phyloP scores from a whole-genome alignment of 2,797 vertebrate genomes.

The Pygocentrus nattereri region DNA sequence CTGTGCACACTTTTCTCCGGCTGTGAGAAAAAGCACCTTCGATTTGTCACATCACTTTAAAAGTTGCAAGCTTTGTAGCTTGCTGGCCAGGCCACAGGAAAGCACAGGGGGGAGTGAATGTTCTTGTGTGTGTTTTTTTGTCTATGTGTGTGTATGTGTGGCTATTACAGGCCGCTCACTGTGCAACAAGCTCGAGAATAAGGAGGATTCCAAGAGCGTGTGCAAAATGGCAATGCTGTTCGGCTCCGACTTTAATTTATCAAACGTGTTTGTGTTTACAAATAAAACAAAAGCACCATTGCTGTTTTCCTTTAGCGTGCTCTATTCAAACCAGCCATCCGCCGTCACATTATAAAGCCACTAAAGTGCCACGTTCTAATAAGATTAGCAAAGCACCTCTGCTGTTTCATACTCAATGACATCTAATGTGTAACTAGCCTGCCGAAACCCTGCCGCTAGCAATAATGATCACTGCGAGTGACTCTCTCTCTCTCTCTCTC shows the following conservation, averaged over 20 bases:
- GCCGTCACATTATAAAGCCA: slow-evolving; percentile 12
- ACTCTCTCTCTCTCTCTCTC: slow-evolving; percentile 34
- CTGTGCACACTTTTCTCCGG: slow-evolving; percentile 9
- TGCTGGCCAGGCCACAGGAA: slow-evolving; percentile 77
- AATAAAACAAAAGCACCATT: slow-evolving; percentile 17
- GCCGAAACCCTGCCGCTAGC: slow-evolving; percentile 53
- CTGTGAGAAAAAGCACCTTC: slow-evolving; percentile 77
- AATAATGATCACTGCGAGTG: slow-evolving; percentile 56
- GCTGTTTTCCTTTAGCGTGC: background rate
- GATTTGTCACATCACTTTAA: slow-evolving; percentile 86
- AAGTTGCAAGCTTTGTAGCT: slow-evolving; percentile 78
- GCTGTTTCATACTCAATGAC: slow-evolving; percentile 57
- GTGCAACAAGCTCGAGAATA: slow-evolving; percentile 16
- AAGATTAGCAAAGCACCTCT: slow-evolving; percentile 55
- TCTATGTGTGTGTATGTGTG: slow-evolving; percentile 5
- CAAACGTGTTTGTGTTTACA: slow-evolving; percentile 23
- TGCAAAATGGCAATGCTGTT: background rate
- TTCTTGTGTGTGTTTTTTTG: slow-evolving; percentile 1
- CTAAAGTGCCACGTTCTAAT: slow-evolving; percentile 42
- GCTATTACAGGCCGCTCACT: slow-evolving; percentile 18
- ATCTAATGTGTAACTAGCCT: slow-evolving; percentile 54
- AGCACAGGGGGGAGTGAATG: slow-evolving; percentile 64
- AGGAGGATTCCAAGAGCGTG: slow-evolving; percentile 2
- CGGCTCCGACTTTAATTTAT: slow-evolving; percentile 23
- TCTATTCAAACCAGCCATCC: slow-evolving; percentile 16